Evolutionary conservation across 2,797 vertebrate species (phyloP).

Genomic region (Hemitrygon akajei): DNA sequence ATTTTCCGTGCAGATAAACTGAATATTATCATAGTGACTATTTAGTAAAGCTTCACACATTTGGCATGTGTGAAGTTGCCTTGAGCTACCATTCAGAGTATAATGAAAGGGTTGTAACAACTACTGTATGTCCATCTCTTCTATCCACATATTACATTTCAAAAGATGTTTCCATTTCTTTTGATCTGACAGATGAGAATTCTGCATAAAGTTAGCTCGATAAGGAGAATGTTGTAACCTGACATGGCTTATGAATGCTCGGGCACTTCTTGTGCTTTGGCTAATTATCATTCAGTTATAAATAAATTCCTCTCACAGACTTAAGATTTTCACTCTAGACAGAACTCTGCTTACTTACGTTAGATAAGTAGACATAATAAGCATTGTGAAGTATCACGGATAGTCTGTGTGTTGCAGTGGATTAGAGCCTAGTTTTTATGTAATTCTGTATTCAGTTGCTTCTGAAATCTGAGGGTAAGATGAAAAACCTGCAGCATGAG

Average conservation of each 20-base stretch:
- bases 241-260: neutral
- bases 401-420: neutral
- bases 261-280: neutral
- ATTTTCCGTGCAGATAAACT: neutral
- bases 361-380: neutral
- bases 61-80: neutral
- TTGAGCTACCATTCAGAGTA: neutral
- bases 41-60: neutral
- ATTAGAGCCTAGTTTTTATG: neutral
- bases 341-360: neutral
- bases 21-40: neutral
- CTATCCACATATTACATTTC: neutral
- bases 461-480: neutral
- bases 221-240: neutral
- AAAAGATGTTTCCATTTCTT: neutral
- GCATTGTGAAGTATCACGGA: neutral
- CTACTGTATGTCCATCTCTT: neutral
- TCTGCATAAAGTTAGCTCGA: neutral
- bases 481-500: neutral
- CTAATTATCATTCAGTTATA: neutral
- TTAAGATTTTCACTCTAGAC: neutral
- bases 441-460: neutral
- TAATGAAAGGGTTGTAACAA: neutral
- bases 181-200: neutral
- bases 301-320: neutral